Conservation (phyloP, 1,140 invertebrate genomes). For the Drosophila virilis region DNA sequence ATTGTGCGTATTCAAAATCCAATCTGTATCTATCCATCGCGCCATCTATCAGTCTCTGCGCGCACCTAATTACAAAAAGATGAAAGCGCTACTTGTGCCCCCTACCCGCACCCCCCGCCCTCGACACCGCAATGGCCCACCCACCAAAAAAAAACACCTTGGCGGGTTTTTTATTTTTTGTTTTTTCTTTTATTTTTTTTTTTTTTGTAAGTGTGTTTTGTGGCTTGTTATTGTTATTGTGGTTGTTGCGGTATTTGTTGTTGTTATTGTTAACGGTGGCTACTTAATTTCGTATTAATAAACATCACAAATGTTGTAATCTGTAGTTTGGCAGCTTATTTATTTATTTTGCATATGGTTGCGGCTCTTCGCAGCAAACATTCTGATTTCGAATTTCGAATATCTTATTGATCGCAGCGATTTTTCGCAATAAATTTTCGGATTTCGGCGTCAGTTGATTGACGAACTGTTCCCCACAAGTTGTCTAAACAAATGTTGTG, state of each 20-base stretch:
- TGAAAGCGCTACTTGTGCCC: constrained; percentile 76
- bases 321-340: constrained; percentile 73
- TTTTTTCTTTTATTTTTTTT: constrained; percentile 12
- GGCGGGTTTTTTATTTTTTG: constrained; percentile 25
- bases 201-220: constrained; percentile 1
- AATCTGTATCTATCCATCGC: constrained; percentile 41
- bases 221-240: constrained; percentile 13
- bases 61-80: constrained; percentile 79
- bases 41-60: constrained; percentile 72
- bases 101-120: constrained; percentile 14
- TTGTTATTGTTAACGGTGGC: constrained; percentile 68
- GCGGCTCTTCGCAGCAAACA: constrained; percentile 45
- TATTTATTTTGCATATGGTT: constrained; percentile 69
- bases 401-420: constrained; percentile 52
- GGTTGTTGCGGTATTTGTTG: constrained; percentile 20
- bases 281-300: constrained; percentile 82
- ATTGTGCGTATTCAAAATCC: constrained; percentile 33
- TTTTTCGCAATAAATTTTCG: constrained; percentile 61
- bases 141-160: constrained; percentile 66
- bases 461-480: constrained; percentile 56
- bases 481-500: constrained; percentile 69
- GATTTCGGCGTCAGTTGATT: constrained; percentile 63
- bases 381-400: constrained; percentile 16
- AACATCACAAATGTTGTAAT: constrained; percentile 81
- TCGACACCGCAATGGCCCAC: constrained; percentile 48